Conservation (phyloP, 2,113 vertebrate species). For the Paramisgurnus dabryanus region DNA sequence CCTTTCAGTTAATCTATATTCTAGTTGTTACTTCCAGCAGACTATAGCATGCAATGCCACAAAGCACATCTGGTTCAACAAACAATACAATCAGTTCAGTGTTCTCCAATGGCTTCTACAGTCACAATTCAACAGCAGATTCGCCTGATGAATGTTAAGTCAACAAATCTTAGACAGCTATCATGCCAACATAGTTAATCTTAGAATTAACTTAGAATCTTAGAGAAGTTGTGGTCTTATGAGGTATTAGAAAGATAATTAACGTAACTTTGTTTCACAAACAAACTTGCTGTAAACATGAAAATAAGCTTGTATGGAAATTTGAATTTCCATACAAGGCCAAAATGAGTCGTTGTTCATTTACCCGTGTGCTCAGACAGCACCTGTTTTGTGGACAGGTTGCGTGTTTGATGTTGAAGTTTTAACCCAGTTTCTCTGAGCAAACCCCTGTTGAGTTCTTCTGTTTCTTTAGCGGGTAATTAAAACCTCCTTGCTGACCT, state of each 20-base stretch:
- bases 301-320: background rate
- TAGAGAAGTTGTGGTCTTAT: background rate
- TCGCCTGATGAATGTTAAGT: background rate
- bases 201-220: no score
- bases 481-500: slow-evolving; percentile 76
- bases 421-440: slow-evolving; percentile 45
- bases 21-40: no score
- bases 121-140: background rate
- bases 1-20: no score
- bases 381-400: slow-evolving; percentile 25
- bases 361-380: background rate
- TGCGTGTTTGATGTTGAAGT: slow-evolving; percentile 49
- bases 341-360: slow-evolving; percentile 21
- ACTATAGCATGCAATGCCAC: background rate
- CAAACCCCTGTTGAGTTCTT: slow-evolving; percentile 53
- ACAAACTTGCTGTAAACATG: slow-evolving; percentile 9
- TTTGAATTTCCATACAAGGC: background rate
- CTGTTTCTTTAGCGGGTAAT: slow-evolving; percentile 68
- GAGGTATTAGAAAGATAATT: background rate
- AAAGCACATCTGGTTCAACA: background rate
- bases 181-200: background rate
- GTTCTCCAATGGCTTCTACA: background rate
- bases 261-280: background rate
- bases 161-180: background rate
- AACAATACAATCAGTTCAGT: background rate